Conservation (phyloP, 1,140 invertebrate genomes). For the Phocides pigmalion region DNA sequence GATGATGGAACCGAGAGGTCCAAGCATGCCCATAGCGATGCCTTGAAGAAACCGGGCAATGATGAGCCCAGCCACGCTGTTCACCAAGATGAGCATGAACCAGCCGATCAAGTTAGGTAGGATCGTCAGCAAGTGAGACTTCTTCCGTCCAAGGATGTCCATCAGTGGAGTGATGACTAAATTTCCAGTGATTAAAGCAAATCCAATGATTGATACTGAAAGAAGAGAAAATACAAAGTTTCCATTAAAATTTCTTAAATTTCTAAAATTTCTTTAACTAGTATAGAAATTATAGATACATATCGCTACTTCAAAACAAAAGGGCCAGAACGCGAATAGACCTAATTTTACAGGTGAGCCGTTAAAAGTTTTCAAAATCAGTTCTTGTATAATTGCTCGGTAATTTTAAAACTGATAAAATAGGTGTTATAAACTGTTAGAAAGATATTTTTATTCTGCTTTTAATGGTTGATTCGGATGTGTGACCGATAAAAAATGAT, state of each 20-base stretch:
- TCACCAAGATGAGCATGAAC: slow-evolving; percentile 61
- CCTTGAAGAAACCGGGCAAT: slow-evolving; percentile 68
- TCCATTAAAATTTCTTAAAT: not conserved
- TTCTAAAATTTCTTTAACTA: too few species aligned
- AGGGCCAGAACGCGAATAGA: too few species aligned
- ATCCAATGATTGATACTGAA: slow-evolving; percentile 74
- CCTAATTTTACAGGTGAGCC: too few species aligned
- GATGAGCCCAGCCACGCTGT: slow-evolving; percentile 65
- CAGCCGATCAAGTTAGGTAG: slow-evolving; percentile 63
- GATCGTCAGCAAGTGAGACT: slow-evolving; percentile 62
- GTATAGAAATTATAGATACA: too few species aligned
- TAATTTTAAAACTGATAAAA: too few species aligned
- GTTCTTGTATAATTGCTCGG: too few species aligned
- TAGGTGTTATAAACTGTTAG: too few species aligned
- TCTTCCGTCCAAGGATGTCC: slow-evolving; percentile 64
- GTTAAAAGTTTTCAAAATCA: too few species aligned
- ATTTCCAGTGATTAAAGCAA: slow-evolving; percentile 71
- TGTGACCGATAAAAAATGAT: too few species aligned
- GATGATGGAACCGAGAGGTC: slow-evolving; percentile 71
- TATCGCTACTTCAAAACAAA: too few species aligned
- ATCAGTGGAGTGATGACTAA: slow-evolving; percentile 68
- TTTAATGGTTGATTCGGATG: too few species aligned
- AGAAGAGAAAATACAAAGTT: slow-evolving; percentile 25
- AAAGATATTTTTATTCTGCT: too few species aligned
- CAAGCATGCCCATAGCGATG: slow-evolving; percentile 73